A percentile compares a stretch with the other conserved stretches of the same genome.
Evolutionary conservation across 2,113 vertebrate genomes (phyloP).

Genomic region (Butorides virescens): DNA sequence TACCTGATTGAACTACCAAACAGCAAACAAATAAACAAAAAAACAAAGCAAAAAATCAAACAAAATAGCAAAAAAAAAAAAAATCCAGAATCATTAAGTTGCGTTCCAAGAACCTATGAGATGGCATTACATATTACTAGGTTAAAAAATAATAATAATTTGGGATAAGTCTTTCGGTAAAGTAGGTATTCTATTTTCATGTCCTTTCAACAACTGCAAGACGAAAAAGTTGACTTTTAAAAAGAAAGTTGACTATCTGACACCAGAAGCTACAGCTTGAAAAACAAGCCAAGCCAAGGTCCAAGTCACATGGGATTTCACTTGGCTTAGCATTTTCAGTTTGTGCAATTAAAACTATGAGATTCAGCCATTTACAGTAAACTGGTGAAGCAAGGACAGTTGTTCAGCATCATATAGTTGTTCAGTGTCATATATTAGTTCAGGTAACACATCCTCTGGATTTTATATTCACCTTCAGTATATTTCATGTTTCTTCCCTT

Average conservation of each 20-base stretch:
- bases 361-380: background rate
- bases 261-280: background rate
- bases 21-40: background rate
- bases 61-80: background rate
- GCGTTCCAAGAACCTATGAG: background rate
- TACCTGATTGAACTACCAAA: background rate
- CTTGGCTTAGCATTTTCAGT: background rate
- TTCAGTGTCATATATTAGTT: background rate
- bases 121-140: background rate
- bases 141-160: background rate
- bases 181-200: background rate
- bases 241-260: background rate
- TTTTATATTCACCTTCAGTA: background rate
- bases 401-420: background rate
- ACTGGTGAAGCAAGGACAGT: background rate
- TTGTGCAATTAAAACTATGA: background rate
- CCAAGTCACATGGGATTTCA: background rate
- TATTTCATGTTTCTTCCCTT: background rate
- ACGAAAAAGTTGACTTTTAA: background rate
- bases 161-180: background rate
- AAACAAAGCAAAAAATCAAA: background rate
- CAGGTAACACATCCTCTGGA: background rate
- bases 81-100: background rate
- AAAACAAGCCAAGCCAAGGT: background rate
- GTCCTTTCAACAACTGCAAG: background rate